Conservation (phyloP, 2,113 vertebrate genomes). For the Epinephelus lanceolatus region DNA sequence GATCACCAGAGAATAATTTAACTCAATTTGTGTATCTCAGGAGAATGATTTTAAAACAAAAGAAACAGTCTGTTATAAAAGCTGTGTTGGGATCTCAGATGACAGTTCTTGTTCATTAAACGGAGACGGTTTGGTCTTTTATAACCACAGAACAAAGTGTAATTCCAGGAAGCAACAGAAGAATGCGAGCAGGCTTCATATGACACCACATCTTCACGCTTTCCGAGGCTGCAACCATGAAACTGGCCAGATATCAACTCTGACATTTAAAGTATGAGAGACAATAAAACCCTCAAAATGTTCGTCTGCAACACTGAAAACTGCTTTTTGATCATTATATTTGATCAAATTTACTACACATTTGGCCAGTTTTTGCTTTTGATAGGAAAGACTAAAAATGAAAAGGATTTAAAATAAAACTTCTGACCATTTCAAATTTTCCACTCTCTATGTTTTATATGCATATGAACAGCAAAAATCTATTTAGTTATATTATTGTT, state of each 20-base stretch:
- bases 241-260: background rate
- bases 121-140: background rate
- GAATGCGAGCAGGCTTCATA: no score
- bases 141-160: background rate
- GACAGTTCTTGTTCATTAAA: background rate
- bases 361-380: background rate
- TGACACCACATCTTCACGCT: background rate
- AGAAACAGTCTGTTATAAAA: background rate
- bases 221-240: no score
- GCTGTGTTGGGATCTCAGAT: background rate
- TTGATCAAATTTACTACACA: background rate
- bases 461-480: background rate
- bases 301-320: background rate
- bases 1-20: background rate
- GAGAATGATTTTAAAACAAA: background rate
- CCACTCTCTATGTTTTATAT: background rate
- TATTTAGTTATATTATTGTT: background rate
- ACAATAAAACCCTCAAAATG: background rate
- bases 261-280: slow-evolving; percentile 9
- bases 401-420: background rate
- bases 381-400: background rate
- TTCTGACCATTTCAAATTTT: no score
- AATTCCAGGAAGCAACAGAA: slow-evolving; percentile 1
- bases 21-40: background rate
- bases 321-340: no score